Percentiles rank a stretch among this genome's conserved stretches.
phyloP scores from a whole-genome alignment of 2,888 invertebrate species.

The Camponotus fellah region DNA sequence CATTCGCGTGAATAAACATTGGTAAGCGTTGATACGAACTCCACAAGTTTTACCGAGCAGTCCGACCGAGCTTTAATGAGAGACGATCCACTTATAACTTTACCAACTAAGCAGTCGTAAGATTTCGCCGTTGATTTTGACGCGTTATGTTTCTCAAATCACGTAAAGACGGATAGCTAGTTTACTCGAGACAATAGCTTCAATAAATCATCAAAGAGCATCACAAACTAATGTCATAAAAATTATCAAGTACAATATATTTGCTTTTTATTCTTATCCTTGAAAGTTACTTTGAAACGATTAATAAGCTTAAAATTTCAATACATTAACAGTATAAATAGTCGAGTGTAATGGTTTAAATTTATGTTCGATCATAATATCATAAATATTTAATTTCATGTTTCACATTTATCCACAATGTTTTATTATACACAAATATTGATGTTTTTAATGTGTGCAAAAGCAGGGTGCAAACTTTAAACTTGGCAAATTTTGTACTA shows the following conservation, averaged over 20 bases:
- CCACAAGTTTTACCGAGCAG: slow-evolving; percentile 22
- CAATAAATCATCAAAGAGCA: slow-evolving; percentile 1
- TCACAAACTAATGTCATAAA: not conserved
- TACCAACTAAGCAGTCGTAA: slow-evolving; percentile 45
- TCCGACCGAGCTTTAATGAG: slow-evolving; percentile 48
- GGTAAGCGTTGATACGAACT: slow-evolving; percentile 44
- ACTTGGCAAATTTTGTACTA: not conserved
- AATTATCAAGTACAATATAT: not conserved
- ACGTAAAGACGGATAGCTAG: slow-evolving; percentile 14
- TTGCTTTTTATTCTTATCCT: slow-evolving; percentile 1
- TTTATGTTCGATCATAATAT: not conserved
- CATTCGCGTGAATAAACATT: slow-evolving; percentile 51
- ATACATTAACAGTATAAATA: not conserved
- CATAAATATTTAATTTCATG: not conserved
- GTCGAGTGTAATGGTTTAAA: not conserved
- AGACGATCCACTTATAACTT: slow-evolving; percentile 53
- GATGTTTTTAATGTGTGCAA: not conserved
- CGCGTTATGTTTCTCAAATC: slow-evolving; percentile 48
- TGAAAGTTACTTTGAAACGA: not conserved
- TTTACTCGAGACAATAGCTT: not conserved
- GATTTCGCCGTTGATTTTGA: slow-evolving; percentile 36
- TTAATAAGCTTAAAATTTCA: not conserved
- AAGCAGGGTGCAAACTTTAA: not conserved
- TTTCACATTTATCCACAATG: not conserved
- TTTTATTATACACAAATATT: not conserved